Conservation (phyloP, 2,113 vertebrate genomes). For the Ailuropoda melanoleuca region DNA sequence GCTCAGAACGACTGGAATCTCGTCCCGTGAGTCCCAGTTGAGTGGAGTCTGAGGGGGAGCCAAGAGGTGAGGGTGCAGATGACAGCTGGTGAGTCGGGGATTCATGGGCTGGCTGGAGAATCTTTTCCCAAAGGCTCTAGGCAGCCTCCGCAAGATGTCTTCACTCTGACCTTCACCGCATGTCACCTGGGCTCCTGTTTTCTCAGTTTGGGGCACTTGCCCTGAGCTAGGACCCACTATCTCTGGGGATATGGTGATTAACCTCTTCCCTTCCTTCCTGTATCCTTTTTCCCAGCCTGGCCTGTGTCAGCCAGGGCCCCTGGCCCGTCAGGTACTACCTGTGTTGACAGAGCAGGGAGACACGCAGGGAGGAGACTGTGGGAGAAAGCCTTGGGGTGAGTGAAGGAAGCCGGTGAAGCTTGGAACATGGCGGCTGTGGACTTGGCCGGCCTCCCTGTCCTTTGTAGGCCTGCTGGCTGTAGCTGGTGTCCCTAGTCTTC, state of each 20-base stretch:
- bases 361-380: not conserved
- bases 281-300: not conserved
- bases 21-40: not conserved
- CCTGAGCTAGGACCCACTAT: not conserved
- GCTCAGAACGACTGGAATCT: not conserved
- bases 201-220: not conserved
- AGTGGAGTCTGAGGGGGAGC: not conserved
- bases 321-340: no score
- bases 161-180: not conserved
- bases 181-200: not conserved
- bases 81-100: not conserved
- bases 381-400: not conserved
- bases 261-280: not conserved
- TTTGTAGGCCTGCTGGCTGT: not conserved
- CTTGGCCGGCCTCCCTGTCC: not conserved
- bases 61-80: rapidly evolving
- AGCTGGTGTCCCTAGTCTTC: not conserved
- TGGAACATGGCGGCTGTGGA: no score
- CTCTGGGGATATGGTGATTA: not conserved
- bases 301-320: not conserved
- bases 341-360: not conserved
- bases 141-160: not conserved
- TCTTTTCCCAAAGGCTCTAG: not conserved
- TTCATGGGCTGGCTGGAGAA: not conserved
- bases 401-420: no score